A percentile compares a stretch with the other conserved stretches of the same genome.
Evolutionary conservation across 2,888 invertebrate genomes (phyloP).

Genomic region (Odontothrips loti): DNA sequence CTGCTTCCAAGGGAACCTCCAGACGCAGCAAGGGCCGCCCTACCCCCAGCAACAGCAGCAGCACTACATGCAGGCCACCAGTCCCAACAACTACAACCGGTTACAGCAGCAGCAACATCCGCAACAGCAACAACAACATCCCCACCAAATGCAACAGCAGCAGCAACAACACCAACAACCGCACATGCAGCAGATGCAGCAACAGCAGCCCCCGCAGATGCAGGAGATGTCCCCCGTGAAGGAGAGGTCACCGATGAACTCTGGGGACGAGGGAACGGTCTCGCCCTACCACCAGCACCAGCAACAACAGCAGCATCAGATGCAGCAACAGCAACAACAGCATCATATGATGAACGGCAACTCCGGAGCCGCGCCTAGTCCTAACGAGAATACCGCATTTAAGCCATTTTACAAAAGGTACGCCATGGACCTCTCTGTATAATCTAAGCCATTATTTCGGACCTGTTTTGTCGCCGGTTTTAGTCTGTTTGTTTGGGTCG

Average conservation of each 20-base stretch:
- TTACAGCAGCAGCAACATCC: conserved; percentile 48
- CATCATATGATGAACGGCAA: conserved; percentile 32
- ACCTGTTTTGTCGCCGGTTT: no score
- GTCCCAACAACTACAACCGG: conserved; percentile 53
- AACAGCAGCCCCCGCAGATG: conserved; percentile 28
- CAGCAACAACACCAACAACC: conserved; percentile 30
- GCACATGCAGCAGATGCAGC: conserved; percentile 25
- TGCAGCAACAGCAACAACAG: conserved; percentile 33
- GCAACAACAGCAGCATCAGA: conserved; percentile 28
- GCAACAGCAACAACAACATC: conserved; percentile 42
- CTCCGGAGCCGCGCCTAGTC: conserved; percentile 35
- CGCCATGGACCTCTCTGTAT: conserved; percentile 41
- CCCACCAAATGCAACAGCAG: conserved; percentile 43
- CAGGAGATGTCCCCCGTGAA: conserved; percentile 14
- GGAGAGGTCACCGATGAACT: conserved; percentile 22
- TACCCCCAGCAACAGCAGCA: conserved; percentile 49
- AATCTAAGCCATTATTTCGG: no score
- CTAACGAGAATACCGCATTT: conserved; percentile 61
- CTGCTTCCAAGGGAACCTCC: conserved; percentile 44
- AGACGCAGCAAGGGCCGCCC: conserved; percentile 47
- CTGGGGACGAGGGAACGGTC: conserved; percentile 18
- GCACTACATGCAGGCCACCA: conserved; percentile 50
- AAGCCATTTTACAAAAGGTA: conserved; percentile 90
- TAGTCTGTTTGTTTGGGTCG: no score
- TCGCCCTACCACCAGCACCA: conserved; percentile 32